phyloP scores from a whole-genome alignment of 1,140 invertebrate genomes.

The Drosophila asahinai region DNA sequence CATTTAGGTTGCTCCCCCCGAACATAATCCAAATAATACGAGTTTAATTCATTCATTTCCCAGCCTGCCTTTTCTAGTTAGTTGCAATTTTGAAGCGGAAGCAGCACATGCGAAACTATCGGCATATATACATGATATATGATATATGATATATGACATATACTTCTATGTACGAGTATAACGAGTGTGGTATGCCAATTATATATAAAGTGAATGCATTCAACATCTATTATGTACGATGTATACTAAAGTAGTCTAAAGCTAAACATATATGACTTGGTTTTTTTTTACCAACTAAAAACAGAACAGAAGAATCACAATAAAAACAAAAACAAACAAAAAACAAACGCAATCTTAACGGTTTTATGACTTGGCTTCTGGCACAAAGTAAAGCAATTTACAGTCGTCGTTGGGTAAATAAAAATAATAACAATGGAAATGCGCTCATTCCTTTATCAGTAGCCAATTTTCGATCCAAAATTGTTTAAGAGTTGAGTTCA shows the following conservation, averaged over 20 bases:
- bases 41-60: constrained; percentile 13
- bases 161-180: not conserved
- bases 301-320: constrained; percentile 34
- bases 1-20: constrained; percentile 30
- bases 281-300: constrained; percentile 51
- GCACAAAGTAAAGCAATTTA: constrained; percentile 5
- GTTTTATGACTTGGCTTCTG: constrained; percentile 15
- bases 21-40: constrained; percentile 5
- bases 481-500: constrained; percentile 15
- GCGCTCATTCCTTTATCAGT: constrained; percentile 27
- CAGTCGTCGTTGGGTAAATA: not conserved
- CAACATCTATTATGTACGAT: constrained; percentile 39
- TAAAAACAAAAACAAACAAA: constrained; percentile 13
- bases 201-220: constrained; percentile 54
- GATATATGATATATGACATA: constrained; percentile 13
- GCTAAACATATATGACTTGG: constrained; percentile 41
- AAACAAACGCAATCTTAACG: constrained; percentile 13
- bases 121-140: constrained; percentile 14
- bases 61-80: constrained; percentile 43
- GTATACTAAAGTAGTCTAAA: constrained; percentile 51
- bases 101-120: constrained; percentile 23
- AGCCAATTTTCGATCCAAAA: constrained; percentile 7
- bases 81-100: constrained; percentile 35
- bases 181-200: constrained; percentile 50
- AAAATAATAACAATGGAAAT: constrained; percentile 22